Evolutionary conservation across 1,140 invertebrate genomes (phyloP), one percentile per base, ranked within the genome.

Genomic region (Mamestra configurata): DNA sequence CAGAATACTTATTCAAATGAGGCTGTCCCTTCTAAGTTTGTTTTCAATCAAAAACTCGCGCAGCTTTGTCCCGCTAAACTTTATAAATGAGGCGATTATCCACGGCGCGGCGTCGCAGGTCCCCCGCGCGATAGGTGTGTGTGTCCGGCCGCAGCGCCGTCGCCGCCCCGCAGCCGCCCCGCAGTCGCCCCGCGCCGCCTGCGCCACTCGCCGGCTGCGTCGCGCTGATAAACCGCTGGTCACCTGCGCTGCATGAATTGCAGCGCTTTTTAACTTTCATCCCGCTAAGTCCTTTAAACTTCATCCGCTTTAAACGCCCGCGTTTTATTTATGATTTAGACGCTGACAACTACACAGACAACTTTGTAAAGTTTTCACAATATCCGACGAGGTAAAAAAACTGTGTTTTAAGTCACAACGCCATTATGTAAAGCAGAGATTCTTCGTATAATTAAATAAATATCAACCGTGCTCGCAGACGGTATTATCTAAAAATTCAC

Each of bases 1-100:
- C 90, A 90, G 90, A 93, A 95, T 95, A 95, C 93, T 95, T 95
- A 95, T 95, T 95, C 92, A 95, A 95, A 95, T 95, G 92, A 95
- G 90, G 89, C 91, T 92, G 93, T 94, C 92, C 92, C 93, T 95
- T 93, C 92, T 93, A 94, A 95, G 93, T 94, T 94, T 94, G 90
- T 94, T 94, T 94, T 94, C 93, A 94, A 94, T 94, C 93, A 94
- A 94, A 94, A 94, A 93, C 92, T 93, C 91, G 84, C 89, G 86
- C 89, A 93, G 92, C 91, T 92, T 93, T 93, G 92, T 92, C 88
- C 88, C 87, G 92, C 88, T 94, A 93, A 94, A 93, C 93, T 94
- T 94, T 94, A 94, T 93, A 93, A 93, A 94, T 93, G 92, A 93
- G 92, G 86, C 93, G 93, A 94, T 94, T 94, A 94, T 94, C 93